Percentiles rank a stretch among this genome's conserved stretches.
Evolutionary conservation across 2,113 vertebrate genomes (phyloP).

Genomic region (Sitta europaea): DNA sequence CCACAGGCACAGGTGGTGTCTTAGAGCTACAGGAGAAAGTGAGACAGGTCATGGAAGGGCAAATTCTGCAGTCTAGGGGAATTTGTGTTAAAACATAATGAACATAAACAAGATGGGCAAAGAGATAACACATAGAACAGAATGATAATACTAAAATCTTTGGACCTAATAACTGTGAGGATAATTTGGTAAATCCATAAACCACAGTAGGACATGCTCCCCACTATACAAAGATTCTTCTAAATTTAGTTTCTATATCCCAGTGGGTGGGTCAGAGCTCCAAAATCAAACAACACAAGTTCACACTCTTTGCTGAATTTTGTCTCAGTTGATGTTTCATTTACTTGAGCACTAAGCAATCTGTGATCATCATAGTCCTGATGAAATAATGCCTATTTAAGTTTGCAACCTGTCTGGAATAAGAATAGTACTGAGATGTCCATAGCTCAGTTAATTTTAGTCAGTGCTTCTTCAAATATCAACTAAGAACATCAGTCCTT

Average conservation of each 20-base stretch:
- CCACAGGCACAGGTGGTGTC: not conserved
- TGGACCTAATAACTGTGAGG: not conserved
- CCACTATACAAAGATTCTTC: not conserved
- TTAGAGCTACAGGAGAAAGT: not conserved
- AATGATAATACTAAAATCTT: not conserved
- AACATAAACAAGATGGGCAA: not conserved
- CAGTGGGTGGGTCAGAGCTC: not conserved
- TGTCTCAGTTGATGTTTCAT: not conserved
- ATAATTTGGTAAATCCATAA: not conserved
- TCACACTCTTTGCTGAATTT: not conserved
- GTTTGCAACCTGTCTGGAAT: not conserved
- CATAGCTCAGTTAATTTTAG: not conserved
- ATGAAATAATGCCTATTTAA: not conserved
- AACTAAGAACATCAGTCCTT: not conserved
- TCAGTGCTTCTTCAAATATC: not conserved
- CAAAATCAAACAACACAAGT: not conserved
- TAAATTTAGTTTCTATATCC: not conserved
- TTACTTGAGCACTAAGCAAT: not conserved
- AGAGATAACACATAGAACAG: not conserved
- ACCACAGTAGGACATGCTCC: not conserved
- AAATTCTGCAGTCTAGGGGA: not conserved
- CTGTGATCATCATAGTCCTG: not conserved
- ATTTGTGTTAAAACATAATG: not conserved
- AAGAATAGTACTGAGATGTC: not conserved
- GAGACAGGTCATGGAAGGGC: not conserved